Conservation (phyloP, 2,113 vertebrate species). For the Macquaria australasica region DNA sequence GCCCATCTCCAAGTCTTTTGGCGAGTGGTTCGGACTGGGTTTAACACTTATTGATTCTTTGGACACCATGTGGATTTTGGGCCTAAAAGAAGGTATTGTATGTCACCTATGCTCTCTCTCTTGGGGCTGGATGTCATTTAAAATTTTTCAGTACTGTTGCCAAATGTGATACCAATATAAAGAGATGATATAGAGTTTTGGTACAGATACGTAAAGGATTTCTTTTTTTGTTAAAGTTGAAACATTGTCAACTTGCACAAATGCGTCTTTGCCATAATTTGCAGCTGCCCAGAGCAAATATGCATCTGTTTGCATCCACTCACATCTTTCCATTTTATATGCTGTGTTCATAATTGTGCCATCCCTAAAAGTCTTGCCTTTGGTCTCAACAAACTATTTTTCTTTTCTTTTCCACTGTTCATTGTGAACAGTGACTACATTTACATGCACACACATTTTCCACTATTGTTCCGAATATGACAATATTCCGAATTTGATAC, state of each 20-base stretch:
- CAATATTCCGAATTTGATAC: too few species aligned
- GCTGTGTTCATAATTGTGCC: background rate
- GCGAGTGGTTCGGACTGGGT: constrained; percentile 96
- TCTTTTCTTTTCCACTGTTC: too few species aligned
- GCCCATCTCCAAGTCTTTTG: constrained; percentile 92
- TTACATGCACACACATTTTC: too few species aligned
- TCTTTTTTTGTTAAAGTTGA: background rate
- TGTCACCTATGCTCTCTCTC: background rate
- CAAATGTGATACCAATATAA: background rate
- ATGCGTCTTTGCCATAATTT: background rate
- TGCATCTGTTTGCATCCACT: background rate
- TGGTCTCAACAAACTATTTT: background rate
- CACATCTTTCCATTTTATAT: background rate
- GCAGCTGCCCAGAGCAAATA: background rate
- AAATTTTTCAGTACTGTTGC: background rate
- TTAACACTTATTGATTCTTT: constrained; percentile 94
- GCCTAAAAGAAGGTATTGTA: constrained; percentile 90
- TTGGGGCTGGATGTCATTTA: background rate
- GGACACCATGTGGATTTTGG: constrained; percentile 99
- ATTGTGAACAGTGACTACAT: too few species aligned
- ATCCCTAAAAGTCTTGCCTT: background rate
- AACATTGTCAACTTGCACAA: background rate
- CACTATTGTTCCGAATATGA: too few species aligned
- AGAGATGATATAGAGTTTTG: background rate
- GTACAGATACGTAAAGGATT: background rate